Evolutionary conservation across 2,797 vertebrate genomes (phyloP), one percentile per base, ranked within the genome.

Genomic region (Hafferia zeledoni): DNA sequence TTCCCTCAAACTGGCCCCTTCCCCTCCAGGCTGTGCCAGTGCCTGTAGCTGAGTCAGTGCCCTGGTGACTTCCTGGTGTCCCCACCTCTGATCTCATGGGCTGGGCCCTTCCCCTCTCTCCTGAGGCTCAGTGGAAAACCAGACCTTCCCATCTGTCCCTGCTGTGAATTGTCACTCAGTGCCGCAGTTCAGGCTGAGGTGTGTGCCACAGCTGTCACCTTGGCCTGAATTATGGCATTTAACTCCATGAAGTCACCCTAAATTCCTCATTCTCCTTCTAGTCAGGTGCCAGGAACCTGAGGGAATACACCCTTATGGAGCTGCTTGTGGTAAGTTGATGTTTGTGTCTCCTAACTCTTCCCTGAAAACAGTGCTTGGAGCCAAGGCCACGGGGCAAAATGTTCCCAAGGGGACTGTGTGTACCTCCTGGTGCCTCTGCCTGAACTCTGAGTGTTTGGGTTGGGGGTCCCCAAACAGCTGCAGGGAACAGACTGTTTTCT

Each of bases 221-320:
- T 35, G 46, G 52, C 41, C 55, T 89, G 76, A 83, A 19, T 2
- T 1, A 4, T 3, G 43, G 23, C 24, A 5, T 55, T 23, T 50
- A 47, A n/a, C 7, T 52, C 50, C 19, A 28, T 10, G 7, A 82
- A 79, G 37, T 60, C 49, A 23, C 19, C 9, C 44, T 33, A 6
- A 95, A 61, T 19, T 76, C 69, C 76, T 67, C 19, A 3, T 86
- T 97, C 70, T 94, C 60, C 89, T 97, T 86, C 69, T 68, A 99
- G 99, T 99, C 99, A 70, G 99, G 99, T 75, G 97, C 98, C 50
- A 99, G 98, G 95, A 98, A 98, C 94, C 96, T 99, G 88, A 97
- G 97, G 90, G 99, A 99, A 64, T 98, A 99, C 76, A 99, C 99
- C 3, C 97, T 99, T 35, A 99, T 99, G 99, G 99, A 99, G 94